Base-by-base conservation (phyloP, 2,888 invertebrate species). In the Leptopilina syphax region DNA sequence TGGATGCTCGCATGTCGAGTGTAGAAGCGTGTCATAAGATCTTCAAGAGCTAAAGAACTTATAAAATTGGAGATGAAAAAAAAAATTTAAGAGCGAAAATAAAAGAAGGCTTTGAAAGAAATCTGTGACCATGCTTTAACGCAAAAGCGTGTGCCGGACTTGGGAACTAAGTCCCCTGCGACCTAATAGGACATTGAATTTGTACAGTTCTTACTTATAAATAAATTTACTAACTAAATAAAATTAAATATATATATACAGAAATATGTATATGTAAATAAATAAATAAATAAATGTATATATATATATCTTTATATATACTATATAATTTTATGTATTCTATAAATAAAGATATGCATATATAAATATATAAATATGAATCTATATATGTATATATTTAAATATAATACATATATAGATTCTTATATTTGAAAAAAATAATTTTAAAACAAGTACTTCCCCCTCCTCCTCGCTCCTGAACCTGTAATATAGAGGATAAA, bases 151-250 rank as follows among this genome's bases (percentile, higher is more conserved):
- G 50, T 68, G 68, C 73, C 57, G 73, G 50, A 73, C 57, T 73
- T n/a, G 73, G 57, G 73, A 54, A n/a, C n/a, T 57, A 54, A 73
- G 73, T 73, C 73, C 50, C 73, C 84, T 81, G 80, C 81, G 80
- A 82, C 88, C 88, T 87, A 89, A 90, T 91, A 91, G 91, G 91
- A 91, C 91, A 91, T 91, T 91, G 87, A 91, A 91, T 91, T 91
- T 92, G 91, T 92, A 92, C 91, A 91, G 91, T 91, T 91, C 91
- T 90, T 91, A 90, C 91, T 88, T 90, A 91, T 91, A 91, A 91
- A 91, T 91, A 89, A 91, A 90, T 90, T 90, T 91, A 91, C 89
- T 89, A 87, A 90, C 89, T 90, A 90, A 91, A 88, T 86, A 87
- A 88, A 87, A 87, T 73, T 73, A 73, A 57, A 34, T 73, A 73